Percentiles rank a stretch among this genome's conserved stretches.
Evolutionary conservation across 2,888 invertebrate genomes (phyloP).

Genomic region (Pseudococcus jackbeardsleyi): DNA sequence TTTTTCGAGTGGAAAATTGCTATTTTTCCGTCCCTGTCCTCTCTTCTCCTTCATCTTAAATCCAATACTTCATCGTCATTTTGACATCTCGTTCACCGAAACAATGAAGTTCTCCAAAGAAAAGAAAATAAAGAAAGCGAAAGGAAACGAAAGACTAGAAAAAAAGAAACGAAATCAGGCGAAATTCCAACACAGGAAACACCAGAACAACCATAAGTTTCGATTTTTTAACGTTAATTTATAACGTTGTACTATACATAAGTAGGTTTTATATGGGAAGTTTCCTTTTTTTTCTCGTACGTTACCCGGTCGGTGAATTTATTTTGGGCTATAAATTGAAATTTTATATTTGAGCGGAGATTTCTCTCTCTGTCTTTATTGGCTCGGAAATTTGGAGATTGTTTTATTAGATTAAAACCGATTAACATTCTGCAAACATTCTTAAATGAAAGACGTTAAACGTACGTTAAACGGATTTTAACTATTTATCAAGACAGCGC

Average conservation of each 20-base stretch:
- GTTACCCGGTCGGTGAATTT: slow-evolving; percentile 4
- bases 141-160: too few relatives aligned
- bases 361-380: not conserved
- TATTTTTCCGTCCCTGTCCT: too few relatives aligned
- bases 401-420: slow-evolving; percentile 46
- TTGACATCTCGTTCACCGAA: not conserved
- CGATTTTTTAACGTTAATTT: slow-evolving; percentile 1
- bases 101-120: not conserved
- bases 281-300: not conserved
- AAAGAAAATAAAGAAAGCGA: not conserved
- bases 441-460: slow-evolving; percentile 52
- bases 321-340: slow-evolving; percentile 42
- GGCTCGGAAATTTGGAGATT: slow-evolving; percentile 35
- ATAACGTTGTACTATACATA: not conserved
- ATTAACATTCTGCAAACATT: slow-evolving; percentile 55
- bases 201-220: not conserved
- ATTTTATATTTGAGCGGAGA: slow-evolving; percentile 37
- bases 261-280: not conserved
- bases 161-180: not conserved
- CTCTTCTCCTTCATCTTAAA: not conserved
- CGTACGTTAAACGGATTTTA: slow-evolving; percentile 50
- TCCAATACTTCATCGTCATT: not conserved
- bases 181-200: slow-evolving; percentile 12
- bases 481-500: slow-evolving; percentile 45
- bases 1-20: too few relatives aligned